Evolutionary conservation across 2,113 vertebrate genomes (phyloP).

Genomic region (Vulpes ferrilata): DNA sequence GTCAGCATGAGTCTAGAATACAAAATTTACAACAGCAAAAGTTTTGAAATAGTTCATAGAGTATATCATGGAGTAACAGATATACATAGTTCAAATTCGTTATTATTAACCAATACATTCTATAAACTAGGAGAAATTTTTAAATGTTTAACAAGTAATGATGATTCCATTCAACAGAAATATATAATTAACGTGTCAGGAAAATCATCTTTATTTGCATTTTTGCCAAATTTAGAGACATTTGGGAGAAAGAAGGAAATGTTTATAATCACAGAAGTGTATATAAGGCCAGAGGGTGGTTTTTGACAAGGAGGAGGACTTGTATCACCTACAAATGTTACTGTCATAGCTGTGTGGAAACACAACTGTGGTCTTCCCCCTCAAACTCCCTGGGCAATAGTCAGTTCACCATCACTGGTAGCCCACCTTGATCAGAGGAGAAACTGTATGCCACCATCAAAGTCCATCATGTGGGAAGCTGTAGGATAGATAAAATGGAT

Average conservation of each 20-base stretch:
- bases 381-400: not conserved
- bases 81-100: not conserved
- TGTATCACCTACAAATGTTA: fast-evolving
- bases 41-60: not conserved
- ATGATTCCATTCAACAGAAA: not conserved
- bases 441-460: not conserved
- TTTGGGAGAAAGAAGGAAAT: not conserved
- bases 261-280: not conserved
- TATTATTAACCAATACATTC: not conserved
- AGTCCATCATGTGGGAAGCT: not conserved
- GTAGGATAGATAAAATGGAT: not conserved
- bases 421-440: no score
- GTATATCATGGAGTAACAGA: not conserved
- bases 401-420: not conserved
- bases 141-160: not conserved
- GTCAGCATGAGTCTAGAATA: not conserved
- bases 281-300: not conserved
- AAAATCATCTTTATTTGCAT: not conserved
- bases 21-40: not conserved
- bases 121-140: not conserved
- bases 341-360: no score
- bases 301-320: not conserved
- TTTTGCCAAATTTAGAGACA: not conserved
- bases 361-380: no score
- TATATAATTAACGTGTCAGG: not conserved